Conservation (phyloP, 2,888 invertebrate genomes). For the Drosophila ochracea region DNA sequence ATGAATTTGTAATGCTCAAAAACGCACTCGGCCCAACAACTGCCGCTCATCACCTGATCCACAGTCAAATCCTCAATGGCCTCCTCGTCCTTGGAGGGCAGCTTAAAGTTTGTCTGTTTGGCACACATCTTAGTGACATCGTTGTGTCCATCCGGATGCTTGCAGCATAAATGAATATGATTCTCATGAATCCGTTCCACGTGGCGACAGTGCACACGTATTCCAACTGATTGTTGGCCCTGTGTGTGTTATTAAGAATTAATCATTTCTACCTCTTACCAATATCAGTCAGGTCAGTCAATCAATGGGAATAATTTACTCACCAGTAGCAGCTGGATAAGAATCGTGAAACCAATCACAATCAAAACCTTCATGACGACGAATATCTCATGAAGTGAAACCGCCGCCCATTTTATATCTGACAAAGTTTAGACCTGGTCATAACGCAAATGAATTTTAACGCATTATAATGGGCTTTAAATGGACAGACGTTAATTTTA, state of each 20-base stretch:
- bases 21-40: slow-evolving; percentile 74
- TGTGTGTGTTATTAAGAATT: not conserved
- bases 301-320: not conserved
- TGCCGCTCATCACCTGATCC: slow-evolving; percentile 58
- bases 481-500: slow-evolving; percentile 53
- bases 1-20: slow-evolving; percentile 65
- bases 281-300: not conserved
- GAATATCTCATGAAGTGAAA: slow-evolving; percentile 3
- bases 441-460: slow-evolving; percentile 39
- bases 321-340: slow-evolving; percentile 18
- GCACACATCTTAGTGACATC: slow-evolving; percentile 67
- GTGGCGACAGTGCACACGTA: slow-evolving; percentile 51
- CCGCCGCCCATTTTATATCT: slow-evolving; percentile 42
- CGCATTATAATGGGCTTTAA: slow-evolving; percentile 58
- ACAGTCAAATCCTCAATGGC: slow-evolving; percentile 67
- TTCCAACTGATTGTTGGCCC: not conserved
- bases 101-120: slow-evolving; percentile 55
- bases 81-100: slow-evolving; percentile 67
- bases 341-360: slow-evolving; percentile 9
- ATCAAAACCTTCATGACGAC: slow-evolving; percentile 22
- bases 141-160: slow-evolving; percentile 76
- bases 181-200: slow-evolving; percentile 69
- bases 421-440: not conserved
- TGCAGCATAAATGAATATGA: slow-evolving; percentile 72
- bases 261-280: not conserved